phyloP scores from a whole-genome alignment of 2,113 vertebrate genomes.

The Nestor notabilis region DNA sequence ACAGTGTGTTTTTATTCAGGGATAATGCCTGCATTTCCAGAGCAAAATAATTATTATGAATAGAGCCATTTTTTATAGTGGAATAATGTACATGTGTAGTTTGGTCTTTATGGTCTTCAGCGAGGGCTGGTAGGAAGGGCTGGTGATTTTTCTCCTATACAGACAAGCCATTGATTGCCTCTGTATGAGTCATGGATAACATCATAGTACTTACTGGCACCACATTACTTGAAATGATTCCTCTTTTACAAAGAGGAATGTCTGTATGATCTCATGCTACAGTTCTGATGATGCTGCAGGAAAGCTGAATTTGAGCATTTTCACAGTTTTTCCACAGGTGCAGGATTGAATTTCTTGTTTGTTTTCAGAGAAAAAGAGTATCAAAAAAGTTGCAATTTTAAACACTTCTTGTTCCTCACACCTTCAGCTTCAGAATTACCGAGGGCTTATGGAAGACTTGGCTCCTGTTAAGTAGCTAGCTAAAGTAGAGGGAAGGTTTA shows the following conservation, averaged over 20 bases:
- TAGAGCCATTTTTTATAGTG: constrained; percentile 38
- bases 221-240: constrained; percentile 59
- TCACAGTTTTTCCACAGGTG: constrained; percentile 26
- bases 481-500: neutral
- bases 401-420: neutral
- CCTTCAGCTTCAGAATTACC: constrained; percentile 13
- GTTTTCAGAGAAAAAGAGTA: neutral
- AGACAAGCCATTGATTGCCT: constrained; percentile 66
- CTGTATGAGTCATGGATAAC: constrained; percentile 52
- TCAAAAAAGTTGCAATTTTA: neutral
- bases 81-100: constrained; percentile 59
- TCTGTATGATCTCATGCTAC: neutral
- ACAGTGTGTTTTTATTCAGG: constrained; percentile 31
- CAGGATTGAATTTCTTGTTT: neutral
- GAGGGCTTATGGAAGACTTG: neutral
- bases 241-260: constrained; percentile 51
- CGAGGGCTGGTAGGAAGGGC: constrained; percentile 21
- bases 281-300: constrained; percentile 56
- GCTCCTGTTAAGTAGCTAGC: neutral
- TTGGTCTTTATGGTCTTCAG: constrained; percentile 20
- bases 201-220: constrained; percentile 63
- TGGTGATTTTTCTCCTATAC: constrained; percentile 49
- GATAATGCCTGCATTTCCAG: constrained; percentile 4
- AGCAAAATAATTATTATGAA: constrained; percentile 52
- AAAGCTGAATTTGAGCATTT: constrained; percentile 23